Evolutionary conservation across 2,113 vertebrate species (phyloP).

Genomic region (Corydoras maculifer): DNA sequence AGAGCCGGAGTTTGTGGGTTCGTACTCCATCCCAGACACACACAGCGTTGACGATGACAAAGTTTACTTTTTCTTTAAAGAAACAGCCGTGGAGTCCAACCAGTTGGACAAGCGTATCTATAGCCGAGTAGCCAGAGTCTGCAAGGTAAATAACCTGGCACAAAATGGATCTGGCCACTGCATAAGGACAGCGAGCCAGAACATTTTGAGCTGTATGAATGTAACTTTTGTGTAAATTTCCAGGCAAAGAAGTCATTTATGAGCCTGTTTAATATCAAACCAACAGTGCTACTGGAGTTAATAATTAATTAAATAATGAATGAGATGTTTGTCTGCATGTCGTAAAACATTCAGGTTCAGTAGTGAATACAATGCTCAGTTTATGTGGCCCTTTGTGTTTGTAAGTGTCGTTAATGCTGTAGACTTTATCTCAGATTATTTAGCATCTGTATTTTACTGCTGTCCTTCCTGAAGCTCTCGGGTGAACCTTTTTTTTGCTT

Average conservation of each 20-base stretch:
- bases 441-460: too few species aligned
- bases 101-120: slow-evolving; percentile 72
- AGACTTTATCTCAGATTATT: too few species aligned
- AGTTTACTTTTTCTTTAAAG: slow-evolving; percentile 81
- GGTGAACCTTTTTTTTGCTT: not conserved
- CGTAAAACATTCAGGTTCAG: too few species aligned
- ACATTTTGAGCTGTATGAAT: slow-evolving; percentile 23
- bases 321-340: slow-evolving; percentile 16
- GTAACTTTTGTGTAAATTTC: slow-evolving; percentile 15
- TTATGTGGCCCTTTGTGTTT: too few species aligned
- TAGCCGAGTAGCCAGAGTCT: slow-evolving; percentile 77
- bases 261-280: slow-evolving; percentile 17
- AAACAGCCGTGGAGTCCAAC: slow-evolving; percentile 68
- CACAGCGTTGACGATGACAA: slow-evolving; percentile 76
- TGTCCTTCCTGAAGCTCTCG: too few species aligned
- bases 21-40: slow-evolving; percentile 75
- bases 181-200: slow-evolving; percentile 19
- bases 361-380: too few species aligned
- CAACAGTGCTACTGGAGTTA: not conserved
- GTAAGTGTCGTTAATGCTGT: too few species aligned
- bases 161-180: slow-evolving; percentile 8
- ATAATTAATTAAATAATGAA: not conserved
- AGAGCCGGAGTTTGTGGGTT: slow-evolving; percentile 73
- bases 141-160: slow-evolving; percentile 67
- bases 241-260: not conserved